These are phyloP conservation scores for Acipenser oxyrinchus DNA, from an alignment of 2,797 vertebrate genomes.

Conservation along the genomic window DNA sequence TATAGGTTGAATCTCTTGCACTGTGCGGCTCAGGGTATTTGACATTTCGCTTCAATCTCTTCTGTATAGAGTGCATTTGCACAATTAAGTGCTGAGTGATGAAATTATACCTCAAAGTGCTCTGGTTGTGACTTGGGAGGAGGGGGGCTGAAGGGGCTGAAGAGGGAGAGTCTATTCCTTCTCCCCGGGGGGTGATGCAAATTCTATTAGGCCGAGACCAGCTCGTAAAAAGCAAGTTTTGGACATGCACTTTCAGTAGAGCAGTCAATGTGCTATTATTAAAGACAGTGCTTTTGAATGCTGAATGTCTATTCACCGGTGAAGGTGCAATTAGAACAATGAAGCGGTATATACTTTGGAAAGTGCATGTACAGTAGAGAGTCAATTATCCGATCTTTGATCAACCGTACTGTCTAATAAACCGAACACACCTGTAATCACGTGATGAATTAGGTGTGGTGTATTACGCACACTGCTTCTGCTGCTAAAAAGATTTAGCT, in stretches of 20 bases:
- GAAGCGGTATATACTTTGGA: too few relatives aligned
- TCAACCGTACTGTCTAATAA: too few relatives aligned
- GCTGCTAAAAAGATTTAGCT: too few relatives aligned
- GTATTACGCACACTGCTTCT: too few relatives aligned
- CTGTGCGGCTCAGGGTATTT: too few relatives aligned
- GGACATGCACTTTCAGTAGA: slow-evolving; percentile 29
- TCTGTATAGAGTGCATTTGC: slow-evolving; percentile 18
- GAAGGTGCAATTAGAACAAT: neutral
- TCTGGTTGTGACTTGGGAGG: slow-evolving; percentile 47
- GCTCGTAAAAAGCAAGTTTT: slow-evolving; percentile 47
- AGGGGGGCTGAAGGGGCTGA: slow-evolving; percentile 35
- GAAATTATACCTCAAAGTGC: slow-evolving; percentile 47
- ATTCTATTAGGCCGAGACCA: slow-evolving; percentile 46
- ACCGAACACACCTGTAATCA: too few relatives aligned
- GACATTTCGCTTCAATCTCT: too few relatives aligned
- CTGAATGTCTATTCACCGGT: neutral
- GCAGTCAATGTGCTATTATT: slow-evolving; percentile 20
- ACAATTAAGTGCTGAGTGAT: slow-evolving; percentile 53
- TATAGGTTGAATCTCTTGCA: too few relatives aligned
- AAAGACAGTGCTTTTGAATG: slow-evolving; percentile 24
- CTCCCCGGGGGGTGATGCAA: slow-evolving; percentile 42
- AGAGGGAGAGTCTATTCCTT: slow-evolving; percentile 18
- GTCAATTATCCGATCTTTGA: too few relatives aligned
- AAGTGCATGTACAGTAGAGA: too few relatives aligned
- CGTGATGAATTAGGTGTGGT: too few relatives aligned